phyloP scores from a whole-genome alignment of 2,797 vertebrate species.

The Onychomys torridus region DNA sequence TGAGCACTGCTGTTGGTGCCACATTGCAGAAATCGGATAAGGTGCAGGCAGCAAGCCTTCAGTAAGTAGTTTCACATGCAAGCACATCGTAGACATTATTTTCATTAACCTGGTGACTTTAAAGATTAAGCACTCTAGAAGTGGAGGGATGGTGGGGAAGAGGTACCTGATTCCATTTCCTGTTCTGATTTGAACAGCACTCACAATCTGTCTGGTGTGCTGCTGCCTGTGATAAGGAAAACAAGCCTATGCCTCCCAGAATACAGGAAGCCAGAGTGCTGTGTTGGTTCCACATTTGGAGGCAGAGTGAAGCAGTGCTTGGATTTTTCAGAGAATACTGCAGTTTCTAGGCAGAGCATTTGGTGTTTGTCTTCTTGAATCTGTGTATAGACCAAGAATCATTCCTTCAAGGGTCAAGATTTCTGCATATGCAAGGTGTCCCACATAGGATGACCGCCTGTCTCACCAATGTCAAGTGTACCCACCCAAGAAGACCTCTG shows the following conservation, averaged over 20 bases:
- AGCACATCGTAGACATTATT: background rate
- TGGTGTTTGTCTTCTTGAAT: background rate
- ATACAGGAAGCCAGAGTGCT: background rate
- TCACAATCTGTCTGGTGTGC: background rate
- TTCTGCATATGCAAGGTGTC: background rate
- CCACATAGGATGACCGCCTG: too few relatives aligned
- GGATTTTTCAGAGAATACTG: background rate
- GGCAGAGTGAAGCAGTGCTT: background rate
- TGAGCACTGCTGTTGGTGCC: background rate
- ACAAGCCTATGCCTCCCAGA: background rate
- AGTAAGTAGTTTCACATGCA: background rate
- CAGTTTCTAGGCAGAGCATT: background rate
- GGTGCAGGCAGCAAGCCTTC: background rate
- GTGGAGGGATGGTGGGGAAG: background rate
- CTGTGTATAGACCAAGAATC: background rate
- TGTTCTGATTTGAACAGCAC: background rate
- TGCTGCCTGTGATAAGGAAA: background rate
- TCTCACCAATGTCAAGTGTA: background rate
- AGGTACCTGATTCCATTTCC: rapidly evolving
- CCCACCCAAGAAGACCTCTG: rapidly evolving
- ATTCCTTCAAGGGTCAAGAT: background rate
- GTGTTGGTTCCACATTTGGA: background rate
- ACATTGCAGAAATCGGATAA: background rate
- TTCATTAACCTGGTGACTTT: background rate
- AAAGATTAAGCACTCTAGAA: background rate